Base-by-base conservation (phyloP, 2,888 invertebrate species). In the Steromphala cineraria region DNA sequence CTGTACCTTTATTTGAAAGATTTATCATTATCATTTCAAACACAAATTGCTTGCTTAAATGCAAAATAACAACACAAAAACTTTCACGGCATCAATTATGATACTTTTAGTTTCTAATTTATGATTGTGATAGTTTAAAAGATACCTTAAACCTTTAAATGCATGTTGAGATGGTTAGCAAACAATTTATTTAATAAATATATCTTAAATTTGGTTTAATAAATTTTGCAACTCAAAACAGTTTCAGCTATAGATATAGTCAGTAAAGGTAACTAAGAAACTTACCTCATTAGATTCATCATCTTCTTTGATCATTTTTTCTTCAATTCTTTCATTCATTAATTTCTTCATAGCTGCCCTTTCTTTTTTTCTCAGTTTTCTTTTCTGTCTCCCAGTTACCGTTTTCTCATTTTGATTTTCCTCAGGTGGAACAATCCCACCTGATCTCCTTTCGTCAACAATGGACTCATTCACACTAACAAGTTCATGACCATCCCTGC, bases 291-390 rank as follows among this genome's bases (percentile, higher is more conserved):
- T 88, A n/a, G 88, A 87, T 28, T 81, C 83, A 80, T 81, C 17
- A 75, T 67, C 67, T 82, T 79, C 62, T 74, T 81, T 85, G 31
- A 90, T 90, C 85, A 90, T 85, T 74, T 87, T 90, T 76, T 90
- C 90, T 81, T 91, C 91, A 78, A 91, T 91, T n/a, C 83, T 88
- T 74, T 89, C 80, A 7, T 84, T 84, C 89, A 89, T 87, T n/a
- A 85, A 53, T 67, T 78, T 74, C 40, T 75, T 82, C 24, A 31
- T 84, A 15, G 40, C 40, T 79, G 21, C 75, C 53, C 36, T 74
- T 17, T 82, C 75, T n/a, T 76, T 76, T 28, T 67, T 82, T 75
- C 31, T 78, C n/a, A 24, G 53, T 36, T 56, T 46, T 5, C 52
- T 24, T 80, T 78, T 52, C 19, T 62, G 31, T 19, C 24, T 75